Conservation (phyloP, 2,113 vertebrate genomes). For the Acinonyx jubatus region DNA sequence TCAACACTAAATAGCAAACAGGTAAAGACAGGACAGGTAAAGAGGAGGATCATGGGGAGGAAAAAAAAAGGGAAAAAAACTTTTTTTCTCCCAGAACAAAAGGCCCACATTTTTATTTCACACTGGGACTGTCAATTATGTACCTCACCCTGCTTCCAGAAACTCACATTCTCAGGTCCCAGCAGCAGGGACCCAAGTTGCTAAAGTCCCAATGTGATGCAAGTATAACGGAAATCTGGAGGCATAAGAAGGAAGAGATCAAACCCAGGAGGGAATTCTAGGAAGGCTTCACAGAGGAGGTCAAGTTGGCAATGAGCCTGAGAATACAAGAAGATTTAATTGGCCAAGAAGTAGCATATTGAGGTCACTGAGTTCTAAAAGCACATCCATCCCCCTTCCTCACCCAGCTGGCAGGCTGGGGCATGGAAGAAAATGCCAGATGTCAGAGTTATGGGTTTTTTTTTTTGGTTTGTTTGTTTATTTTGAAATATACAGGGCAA, state of each 20-base stretch:
- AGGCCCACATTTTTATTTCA: neutral
- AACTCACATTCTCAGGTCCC: neutral
- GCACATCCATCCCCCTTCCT: neutral
- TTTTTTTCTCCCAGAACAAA: neutral
- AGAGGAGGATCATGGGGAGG: neutral
- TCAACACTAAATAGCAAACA: neutral
- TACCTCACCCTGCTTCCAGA: neutral
- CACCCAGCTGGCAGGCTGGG: neutral
- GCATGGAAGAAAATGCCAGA: neutral
- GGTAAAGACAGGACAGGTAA: neutral
- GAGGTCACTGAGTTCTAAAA: neutral
- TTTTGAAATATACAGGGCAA: neutral
- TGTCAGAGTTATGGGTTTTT: neutral
- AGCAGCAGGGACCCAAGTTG: neutral
- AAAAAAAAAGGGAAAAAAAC: neutral
- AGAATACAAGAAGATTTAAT: neutral
- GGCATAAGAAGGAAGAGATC: neutral
- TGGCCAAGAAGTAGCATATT: neutral
- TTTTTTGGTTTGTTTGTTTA: neutral
- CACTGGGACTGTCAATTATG: neutral
- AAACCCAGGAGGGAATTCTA: slow-evolving; percentile 29
- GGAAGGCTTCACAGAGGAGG: neutral
- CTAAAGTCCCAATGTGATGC: neutral
- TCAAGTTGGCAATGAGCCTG: slow-evolving; percentile 8
- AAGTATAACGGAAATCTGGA: neutral